A percentile compares a stretch with the other conserved stretches of the same genome.
These are phyloP conservation scores for Calliopum simillimum DNA, from an alignment of 2,888 invertebrate genomes.

Conservation along the genomic window DNA sequence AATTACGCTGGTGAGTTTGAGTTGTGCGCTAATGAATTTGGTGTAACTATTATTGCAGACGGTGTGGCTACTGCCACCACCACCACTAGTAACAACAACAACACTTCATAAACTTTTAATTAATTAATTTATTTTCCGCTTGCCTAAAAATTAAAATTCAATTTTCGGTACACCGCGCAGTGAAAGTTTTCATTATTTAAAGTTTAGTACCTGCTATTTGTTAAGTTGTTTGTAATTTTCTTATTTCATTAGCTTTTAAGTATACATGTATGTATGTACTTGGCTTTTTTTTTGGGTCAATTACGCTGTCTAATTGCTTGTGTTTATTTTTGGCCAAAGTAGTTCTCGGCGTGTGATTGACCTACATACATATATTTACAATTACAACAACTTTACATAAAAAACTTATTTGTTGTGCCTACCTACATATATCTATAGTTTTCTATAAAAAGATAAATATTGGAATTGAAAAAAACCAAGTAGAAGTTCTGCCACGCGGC, in stretches of 20 bases:
- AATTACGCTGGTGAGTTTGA: constrained; percentile 43
- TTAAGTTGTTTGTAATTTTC: background rate
- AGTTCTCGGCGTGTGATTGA: too few relatives aligned
- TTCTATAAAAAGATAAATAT: too few relatives aligned
- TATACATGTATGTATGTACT: too few relatives aligned
- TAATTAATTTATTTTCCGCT: background rate
- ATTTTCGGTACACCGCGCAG: constrained; percentile 14
- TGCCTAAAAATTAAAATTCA: background rate
- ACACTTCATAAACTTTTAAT: background rate
- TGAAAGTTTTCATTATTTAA: constrained; percentile 34
- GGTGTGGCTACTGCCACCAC: background rate
- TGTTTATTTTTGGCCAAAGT: background rate
- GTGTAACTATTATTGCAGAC: background rate
- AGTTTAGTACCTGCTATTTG: background rate
- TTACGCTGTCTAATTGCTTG: background rate
- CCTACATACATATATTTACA: too few relatives aligned
- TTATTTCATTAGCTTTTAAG: background rate
- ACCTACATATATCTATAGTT: too few relatives aligned
- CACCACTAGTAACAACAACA: background rate
- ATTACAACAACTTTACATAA: background rate
- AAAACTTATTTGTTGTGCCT: background rate
- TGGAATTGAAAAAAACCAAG: too few relatives aligned
- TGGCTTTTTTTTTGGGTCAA: background rate
- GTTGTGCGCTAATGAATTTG: background rate
- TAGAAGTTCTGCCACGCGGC: too few relatives aligned